These are phyloP conservation scores for Apotomis betuletana DNA, from an alignment of 2,888 invertebrate genomes.

Conservation along the genomic window DNA sequence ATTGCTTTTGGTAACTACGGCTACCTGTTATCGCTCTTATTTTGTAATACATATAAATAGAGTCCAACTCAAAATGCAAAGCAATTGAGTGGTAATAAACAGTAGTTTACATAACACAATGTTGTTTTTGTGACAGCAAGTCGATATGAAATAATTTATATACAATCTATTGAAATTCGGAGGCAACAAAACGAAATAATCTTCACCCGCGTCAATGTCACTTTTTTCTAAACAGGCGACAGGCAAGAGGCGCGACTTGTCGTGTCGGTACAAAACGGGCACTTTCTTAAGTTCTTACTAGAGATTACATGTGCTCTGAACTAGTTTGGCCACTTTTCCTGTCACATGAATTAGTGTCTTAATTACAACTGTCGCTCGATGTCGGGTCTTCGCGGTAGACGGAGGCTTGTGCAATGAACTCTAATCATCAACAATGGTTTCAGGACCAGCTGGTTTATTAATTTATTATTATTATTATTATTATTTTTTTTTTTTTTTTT, in stretches of 20 bases:
- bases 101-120: not conserved
- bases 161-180: not conserved
- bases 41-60: too few relatives aligned
- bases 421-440: not conserved
- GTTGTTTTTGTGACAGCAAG: not conserved
- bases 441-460: too few relatives aligned
- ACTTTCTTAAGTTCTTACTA: slow-evolving; percentile 51
- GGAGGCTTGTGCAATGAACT: slow-evolving; percentile 6
- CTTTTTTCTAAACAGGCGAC: slow-evolving; percentile 45
- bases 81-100: too few relatives aligned
- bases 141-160: not conserved
- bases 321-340: slow-evolving; percentile 57
- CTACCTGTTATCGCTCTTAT: too few relatives aligned
- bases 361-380: slow-evolving; percentile 52
- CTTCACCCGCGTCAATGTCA: slow-evolving; percentile 39
- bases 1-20: too few relatives aligned
- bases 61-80: too few relatives aligned
- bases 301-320: slow-evolving; percentile 44
- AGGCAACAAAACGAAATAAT: slow-evolving; percentile 16
- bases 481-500: too few relatives aligned
- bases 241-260: slow-evolving; percentile 49
- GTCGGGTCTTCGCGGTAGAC: slow-evolving; percentile 31
- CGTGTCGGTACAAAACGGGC: slow-evolving; percentile 44
- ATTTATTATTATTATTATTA: too few relatives aligned
- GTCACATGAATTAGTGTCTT: slow-evolving; percentile 52